Conservation (phyloP, 1,140 invertebrate genomes). For the Chlorops oryzae region DNA sequence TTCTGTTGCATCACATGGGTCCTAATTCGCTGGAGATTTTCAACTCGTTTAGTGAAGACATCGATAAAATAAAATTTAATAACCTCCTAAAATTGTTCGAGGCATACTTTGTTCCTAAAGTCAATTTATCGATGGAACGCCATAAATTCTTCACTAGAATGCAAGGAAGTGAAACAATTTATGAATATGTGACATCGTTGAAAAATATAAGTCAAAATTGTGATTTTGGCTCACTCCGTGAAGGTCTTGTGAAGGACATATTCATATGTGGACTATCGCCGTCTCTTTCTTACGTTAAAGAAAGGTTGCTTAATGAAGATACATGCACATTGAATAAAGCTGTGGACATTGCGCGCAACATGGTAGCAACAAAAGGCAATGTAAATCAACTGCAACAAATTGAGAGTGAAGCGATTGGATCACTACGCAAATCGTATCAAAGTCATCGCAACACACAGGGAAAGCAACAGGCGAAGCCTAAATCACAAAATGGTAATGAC, state of each 20-base stretch:
- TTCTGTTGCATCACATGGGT: slow-evolving; percentile 22
- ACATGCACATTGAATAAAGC: neutral
- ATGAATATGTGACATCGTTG: slow-evolving; percentile 21
- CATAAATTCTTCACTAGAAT: slow-evolving; percentile 26
- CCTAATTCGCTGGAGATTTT: slow-evolving; percentile 19
- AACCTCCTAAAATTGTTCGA: slow-evolving; percentile 17
- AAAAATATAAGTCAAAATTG: slow-evolving; percentile 20
- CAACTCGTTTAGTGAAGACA: slow-evolving; percentile 17
- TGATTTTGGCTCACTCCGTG: slow-evolving; percentile 19
- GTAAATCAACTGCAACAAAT: neutral
- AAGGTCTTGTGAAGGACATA: slow-evolving; percentile 20
- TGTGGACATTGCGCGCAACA: neutral
- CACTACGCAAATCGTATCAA: no score
- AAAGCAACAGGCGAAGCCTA: no score
- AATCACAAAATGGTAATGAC: no score
- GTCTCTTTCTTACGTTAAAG: slow-evolving; percentile 2
- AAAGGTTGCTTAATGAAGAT: slow-evolving; percentile 2
- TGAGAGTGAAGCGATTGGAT: no score
- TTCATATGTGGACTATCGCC: slow-evolving; percentile 16
- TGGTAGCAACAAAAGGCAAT: neutral
- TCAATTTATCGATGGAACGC: slow-evolving; percentile 23
- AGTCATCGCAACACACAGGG: no score
- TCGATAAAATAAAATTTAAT: slow-evolving; percentile 1
- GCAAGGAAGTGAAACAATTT: slow-evolving; percentile 22
- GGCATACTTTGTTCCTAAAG: slow-evolving; percentile 21